Percentiles rank a stretch among this genome's conserved stretches.
Conservation (phyloP, 2,888 invertebrate species). For the Leucophenga montana region DNA sequence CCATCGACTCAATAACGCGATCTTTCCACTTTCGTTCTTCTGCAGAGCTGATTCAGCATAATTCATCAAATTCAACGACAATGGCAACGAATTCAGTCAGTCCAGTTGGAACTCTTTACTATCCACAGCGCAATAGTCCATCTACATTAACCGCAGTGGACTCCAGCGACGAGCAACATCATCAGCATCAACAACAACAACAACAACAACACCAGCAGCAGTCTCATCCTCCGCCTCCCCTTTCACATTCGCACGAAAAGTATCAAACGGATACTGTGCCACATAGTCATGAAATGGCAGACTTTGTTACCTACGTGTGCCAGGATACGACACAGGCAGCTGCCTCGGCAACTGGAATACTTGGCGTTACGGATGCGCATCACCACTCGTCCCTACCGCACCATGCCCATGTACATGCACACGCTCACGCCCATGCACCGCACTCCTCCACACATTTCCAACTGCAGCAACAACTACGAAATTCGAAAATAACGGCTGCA, state of each 20-base stretch:
- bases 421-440: constrained; percentile 38
- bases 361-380: constrained; percentile 13
- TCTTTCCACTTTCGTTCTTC: background rate
- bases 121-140: constrained; percentile 71
- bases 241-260: constrained; percentile 44
- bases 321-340: constrained; percentile 81
- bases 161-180: constrained; percentile 61
- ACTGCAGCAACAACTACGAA: constrained; percentile 50
- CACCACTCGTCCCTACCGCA: constrained; percentile 41
- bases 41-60: constrained; percentile 73
- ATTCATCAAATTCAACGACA: constrained; percentile 68
- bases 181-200: constrained; percentile 41
- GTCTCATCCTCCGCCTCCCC: constrained; percentile 46
- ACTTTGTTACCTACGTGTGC: constrained; percentile 97
- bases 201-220: constrained; percentile 46
- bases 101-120: constrained; percentile 75
- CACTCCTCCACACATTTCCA: constrained; percentile 52
- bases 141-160: constrained; percentile 43
- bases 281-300: constrained; percentile 91
- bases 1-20: too few species aligned
- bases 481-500: constrained; percentile 42
- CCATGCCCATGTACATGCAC: constrained; percentile 33
- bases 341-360: constrained; percentile 54
- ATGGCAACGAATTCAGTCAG: constrained; percentile 74
- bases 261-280: constrained; percentile 75